Percentiles rank a stretch among this genome's conserved stretches.
phyloP scores from a whole-genome alignment of 2,888 invertebrate species.

The Pollenia amentaria region DNA sequence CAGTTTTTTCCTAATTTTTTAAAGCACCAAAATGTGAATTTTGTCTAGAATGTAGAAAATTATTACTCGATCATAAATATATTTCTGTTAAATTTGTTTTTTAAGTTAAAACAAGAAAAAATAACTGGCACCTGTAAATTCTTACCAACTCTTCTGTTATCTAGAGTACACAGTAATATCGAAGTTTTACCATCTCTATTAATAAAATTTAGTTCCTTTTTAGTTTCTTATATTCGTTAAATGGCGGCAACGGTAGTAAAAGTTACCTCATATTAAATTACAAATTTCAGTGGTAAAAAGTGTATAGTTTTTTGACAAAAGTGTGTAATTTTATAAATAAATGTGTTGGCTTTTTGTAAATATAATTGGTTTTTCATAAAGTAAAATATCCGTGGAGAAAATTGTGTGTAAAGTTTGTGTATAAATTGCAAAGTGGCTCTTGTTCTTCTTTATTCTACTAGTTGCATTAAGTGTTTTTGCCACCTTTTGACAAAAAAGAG shows the following conservation, averaged over 20 bases:
- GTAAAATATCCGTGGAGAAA: neutral
- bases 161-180: neutral
- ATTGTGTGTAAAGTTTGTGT: slow-evolving; percentile 1
- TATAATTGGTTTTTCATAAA: neutral
- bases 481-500: slow-evolving; percentile 13
- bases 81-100: no score
- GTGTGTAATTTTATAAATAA: slow-evolving; percentile 1
- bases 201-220: neutral
- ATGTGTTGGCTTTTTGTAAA: neutral
- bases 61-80: no score
- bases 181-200: neutral
- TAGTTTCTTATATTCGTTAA: slow-evolving; percentile 18
- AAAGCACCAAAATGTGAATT: no score
- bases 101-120: no score
- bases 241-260: neutral
- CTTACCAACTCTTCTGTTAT: neutral
- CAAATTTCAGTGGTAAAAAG: slow-evolving; percentile 9
- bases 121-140: no score
- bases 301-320: neutral
- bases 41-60: no score
- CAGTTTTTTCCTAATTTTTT: no score
- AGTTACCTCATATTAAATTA: neutral
- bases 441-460: neutral
- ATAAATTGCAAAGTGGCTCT: neutral
- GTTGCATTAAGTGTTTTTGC: neutral